Conservation (phyloP, 2,888 invertebrate genomes). For the Pseudococcus longispinus region DNA sequence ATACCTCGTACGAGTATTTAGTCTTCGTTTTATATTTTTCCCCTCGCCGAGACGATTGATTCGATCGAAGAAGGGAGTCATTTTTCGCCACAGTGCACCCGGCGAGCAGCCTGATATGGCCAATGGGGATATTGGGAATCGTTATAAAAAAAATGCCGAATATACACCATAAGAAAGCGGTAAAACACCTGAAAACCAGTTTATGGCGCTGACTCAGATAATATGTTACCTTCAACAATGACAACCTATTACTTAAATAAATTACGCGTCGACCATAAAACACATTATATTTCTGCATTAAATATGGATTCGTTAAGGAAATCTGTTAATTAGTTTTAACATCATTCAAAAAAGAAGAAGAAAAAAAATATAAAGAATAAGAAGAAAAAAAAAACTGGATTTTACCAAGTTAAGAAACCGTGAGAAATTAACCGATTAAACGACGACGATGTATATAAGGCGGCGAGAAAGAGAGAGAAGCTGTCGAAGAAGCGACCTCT, state of each 20-base stretch:
- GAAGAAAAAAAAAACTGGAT: slow-evolving; percentile 45
- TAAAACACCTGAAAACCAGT: slow-evolving; percentile 43
- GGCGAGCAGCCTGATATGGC: neutral
- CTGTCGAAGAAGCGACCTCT: slow-evolving; percentile 20
- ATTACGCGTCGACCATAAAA: slow-evolving; percentile 55
- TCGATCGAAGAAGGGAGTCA: neutral
- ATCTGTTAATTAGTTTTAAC: slow-evolving; percentile 55
- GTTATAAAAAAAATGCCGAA: slow-evolving; percentile 14
- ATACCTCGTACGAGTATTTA: neutral
- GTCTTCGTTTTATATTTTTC: neutral
- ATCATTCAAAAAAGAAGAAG: slow-evolving; percentile 26
- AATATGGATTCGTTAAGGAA: slow-evolving; percentile 52
- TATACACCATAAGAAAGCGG: slow-evolving; percentile 6
- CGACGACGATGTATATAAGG: neutral
- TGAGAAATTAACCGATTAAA: slow-evolving; percentile 53
- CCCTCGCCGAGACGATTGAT: neutral
- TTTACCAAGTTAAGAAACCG: slow-evolving; percentile 44
- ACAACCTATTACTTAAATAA: slow-evolving; percentile 55
- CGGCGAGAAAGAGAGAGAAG: neutral
- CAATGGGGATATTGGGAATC: neutral
- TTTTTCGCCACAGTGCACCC: neutral
- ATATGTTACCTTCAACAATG: slow-evolving; percentile 49
- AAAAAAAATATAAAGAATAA: neutral
- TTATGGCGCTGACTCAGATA: slow-evolving; percentile 45
- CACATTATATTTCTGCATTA: slow-evolving; percentile 53